Evolutionary conservation across 2,888 invertebrate species (phyloP), one percentile per base, ranked within the genome.

Genomic region (Nomada flava): DNA sequence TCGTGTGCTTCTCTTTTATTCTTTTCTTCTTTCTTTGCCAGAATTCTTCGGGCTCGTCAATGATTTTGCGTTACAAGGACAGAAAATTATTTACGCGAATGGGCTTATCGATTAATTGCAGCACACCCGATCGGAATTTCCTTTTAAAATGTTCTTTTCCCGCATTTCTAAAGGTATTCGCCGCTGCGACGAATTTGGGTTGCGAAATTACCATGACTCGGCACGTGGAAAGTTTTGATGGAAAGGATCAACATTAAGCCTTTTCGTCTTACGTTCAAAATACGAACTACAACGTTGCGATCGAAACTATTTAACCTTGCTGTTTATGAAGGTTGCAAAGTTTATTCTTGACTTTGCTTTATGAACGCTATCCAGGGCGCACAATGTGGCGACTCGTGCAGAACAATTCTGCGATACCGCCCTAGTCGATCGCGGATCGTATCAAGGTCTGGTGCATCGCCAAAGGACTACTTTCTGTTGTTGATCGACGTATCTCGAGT

Each of bases 351-450:
- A 55, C 36, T 64, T 47, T 36, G 36, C 42, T 23, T 50, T 44
- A 42, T 15, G 29, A 77, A 60, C 26, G 63, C 64, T 70, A 65
- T 79, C 29, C 70, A 65, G 79, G 79, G 65, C 53, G 65, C 53
- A 42, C 60, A 47, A 47, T 65, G 70, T 13, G 70, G 26, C 65
- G 60, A 78, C 65, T 42, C 78, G 52, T 36, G 79, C 59, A 65
- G 70, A 79, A 79, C 65, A 65, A 62, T 71, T 65, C 47, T 53
- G 15, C 78, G 64, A 55, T 42, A 52, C 20, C 15, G 18, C 50
- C 55, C n/a, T 26, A 15, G n/a, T 53, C 69, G 59, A 15, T 59
- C 13, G 1, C 59, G 20, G 36, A 55, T 77, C n/a, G n/a, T 15
- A 11, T 67, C 67, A 77, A 75, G 67, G 78, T 63, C 42, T 36